phyloP scores from a whole-genome alignment of 2,888 invertebrate species.

The Folsomia manolachei region DNA sequence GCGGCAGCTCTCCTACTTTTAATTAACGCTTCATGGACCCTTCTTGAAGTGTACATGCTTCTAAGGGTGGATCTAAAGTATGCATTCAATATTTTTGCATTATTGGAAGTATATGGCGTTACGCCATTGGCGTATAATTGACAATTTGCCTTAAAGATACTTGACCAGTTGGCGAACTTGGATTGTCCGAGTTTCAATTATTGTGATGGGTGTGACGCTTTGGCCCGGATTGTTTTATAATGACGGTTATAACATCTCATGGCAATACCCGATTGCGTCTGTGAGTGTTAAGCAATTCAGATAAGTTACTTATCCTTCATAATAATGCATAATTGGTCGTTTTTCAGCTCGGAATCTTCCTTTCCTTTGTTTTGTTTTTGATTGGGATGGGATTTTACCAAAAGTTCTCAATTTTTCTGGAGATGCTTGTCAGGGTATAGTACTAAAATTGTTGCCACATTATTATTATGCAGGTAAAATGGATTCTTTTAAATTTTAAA shows the following conservation, averaged over 20 bases:
- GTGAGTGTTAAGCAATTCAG: slow-evolving; percentile 21
- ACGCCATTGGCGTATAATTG: no score
- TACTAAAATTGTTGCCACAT: background rate
- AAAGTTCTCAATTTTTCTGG: slow-evolving; percentile 31
- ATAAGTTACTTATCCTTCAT: background rate
- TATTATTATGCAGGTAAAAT: slow-evolving; percentile 3
- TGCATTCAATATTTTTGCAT: no score
- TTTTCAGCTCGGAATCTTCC: slow-evolving; percentile 36
- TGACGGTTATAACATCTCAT: slow-evolving; percentile 23
- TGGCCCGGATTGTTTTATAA: slow-evolving; percentile 36
- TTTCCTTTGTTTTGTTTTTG: slow-evolving; percentile 39
- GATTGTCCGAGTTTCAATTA: slow-evolving; percentile 25
- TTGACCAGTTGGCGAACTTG: slow-evolving; percentile 33
- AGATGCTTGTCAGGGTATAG: slow-evolving; percentile 35
- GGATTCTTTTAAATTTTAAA: background rate
- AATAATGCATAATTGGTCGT: background rate
- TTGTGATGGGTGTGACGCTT: slow-evolving; percentile 30
- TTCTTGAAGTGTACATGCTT: slow-evolving; percentile 27
- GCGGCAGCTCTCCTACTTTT: slow-evolving; percentile 5
- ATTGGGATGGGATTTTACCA: slow-evolving; percentile 34
- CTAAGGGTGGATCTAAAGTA: slow-evolving; percentile 20
- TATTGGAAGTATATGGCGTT: no score
- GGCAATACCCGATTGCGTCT: slow-evolving; percentile 39
- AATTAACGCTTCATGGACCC: slow-evolving; percentile 18
- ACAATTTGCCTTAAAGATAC: no score